phyloP scores from a whole-genome alignment of 1,140 invertebrate genomes.

The Holotrichia oblita region DNA sequence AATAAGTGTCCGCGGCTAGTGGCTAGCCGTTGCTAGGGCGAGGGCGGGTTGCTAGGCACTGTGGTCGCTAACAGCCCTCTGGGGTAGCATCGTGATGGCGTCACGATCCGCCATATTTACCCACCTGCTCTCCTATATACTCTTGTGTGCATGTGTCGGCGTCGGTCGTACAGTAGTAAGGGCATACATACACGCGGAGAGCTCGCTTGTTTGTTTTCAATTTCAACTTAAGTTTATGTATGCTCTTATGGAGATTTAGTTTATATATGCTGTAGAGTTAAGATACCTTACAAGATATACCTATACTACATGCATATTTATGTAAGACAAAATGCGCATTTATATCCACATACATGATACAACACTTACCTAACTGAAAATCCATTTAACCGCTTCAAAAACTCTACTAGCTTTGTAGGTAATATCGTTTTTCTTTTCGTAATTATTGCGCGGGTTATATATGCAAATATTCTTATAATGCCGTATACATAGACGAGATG shows the following conservation, averaged over 20 bases:
- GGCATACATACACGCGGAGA: neutral
- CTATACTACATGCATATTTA: constrained; percentile 1
- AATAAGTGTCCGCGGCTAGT: constrained; percentile 64
- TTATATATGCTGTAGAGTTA: constrained; percentile 21
- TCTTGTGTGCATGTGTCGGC: constrained; percentile 50
- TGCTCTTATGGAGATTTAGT: constrained; percentile 53
- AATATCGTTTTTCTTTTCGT: constrained; percentile 9
- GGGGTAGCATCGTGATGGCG: constrained; percentile 61
- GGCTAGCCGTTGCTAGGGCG: constrained; percentile 63
- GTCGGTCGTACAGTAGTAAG: constrained; percentile 30
- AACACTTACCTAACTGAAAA: no score
- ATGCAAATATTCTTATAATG: constrained; percentile 15
- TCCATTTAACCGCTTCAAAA: neutral
- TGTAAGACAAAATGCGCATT: neutral
- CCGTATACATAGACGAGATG: neutral
- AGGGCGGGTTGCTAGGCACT: constrained; percentile 63
- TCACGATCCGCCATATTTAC: constrained; percentile 61
- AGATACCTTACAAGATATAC: neutral
- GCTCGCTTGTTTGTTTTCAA: constrained; percentile 61
- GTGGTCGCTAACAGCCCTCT: constrained; percentile 63
- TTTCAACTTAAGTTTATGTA: constrained; percentile 57
- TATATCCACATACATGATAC: neutral
- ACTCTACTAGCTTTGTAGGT: neutral
- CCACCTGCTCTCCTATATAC: constrained; percentile 55
- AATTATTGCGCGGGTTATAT: neutral